These are phyloP conservation scores for Iphiclides podalirius DNA, from an alignment of 2,888 invertebrate species.

Conservation along the genomic window DNA sequence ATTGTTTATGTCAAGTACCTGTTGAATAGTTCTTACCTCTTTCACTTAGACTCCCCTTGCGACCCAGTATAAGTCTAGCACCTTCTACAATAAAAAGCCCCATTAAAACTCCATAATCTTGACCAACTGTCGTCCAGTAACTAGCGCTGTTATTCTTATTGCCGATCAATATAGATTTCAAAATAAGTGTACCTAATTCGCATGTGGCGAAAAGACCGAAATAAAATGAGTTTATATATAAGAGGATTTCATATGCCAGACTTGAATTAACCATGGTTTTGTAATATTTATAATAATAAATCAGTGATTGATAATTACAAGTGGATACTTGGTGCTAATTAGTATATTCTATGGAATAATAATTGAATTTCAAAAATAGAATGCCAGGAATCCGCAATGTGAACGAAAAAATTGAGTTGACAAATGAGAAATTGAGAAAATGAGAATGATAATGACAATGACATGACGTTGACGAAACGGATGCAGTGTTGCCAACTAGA, in stretches of 20 bases:
- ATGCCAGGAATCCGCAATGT: background rate
- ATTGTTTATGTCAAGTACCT: background rate
- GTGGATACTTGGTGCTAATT: background rate
- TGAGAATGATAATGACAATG: background rate
- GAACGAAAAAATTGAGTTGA: constrained; percentile 3
- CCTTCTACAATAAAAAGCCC: constrained; percentile 89
- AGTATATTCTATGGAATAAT: background rate
- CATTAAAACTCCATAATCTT: constrained; percentile 89
- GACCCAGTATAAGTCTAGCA: constrained; percentile 89
- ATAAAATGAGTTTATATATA: constrained; percentile 93
- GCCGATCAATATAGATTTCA: constrained; percentile 85
- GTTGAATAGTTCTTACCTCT: constrained; percentile 66
- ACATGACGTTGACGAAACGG: background rate
- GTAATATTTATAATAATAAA: background rate
- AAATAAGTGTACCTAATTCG: constrained; percentile 87
- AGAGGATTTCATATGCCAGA: constrained; percentile 89
- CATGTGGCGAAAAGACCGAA: constrained; percentile 92
- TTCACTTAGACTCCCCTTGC: constrained; percentile 93
- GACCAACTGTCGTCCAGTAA: constrained; percentile 84
- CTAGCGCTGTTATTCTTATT: constrained; percentile 81
- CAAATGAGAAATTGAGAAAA: constrained; percentile 4
- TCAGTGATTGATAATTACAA: background rate
- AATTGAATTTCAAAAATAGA: constrained; percentile 18
- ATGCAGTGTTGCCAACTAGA: background rate
- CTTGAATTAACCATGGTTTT: constrained; percentile 84